These are phyloP conservation scores for Bacillus rossius DNA, from an alignment of 1,140 invertebrate species.

Conservation along the genomic window DNA sequence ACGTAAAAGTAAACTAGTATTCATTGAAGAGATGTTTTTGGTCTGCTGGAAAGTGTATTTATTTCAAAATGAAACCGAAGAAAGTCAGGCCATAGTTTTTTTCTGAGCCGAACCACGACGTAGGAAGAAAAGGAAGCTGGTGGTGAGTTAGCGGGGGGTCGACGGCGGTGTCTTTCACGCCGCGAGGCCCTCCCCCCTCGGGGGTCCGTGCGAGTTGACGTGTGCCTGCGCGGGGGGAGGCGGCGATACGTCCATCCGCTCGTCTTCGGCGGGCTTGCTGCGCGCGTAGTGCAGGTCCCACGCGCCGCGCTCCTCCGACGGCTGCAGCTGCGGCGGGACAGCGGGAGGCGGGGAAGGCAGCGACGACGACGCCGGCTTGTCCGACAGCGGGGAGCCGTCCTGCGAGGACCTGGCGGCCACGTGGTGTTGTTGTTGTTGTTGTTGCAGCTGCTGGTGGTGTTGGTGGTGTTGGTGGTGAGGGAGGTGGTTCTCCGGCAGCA, in stretches of 20 bases:
- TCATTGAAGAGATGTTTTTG: too few species aligned
- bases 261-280: constrained; percentile 12
- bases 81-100: too few species aligned
- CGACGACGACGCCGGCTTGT: constrained; percentile 11
- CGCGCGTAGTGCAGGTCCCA: constrained; percentile 33
- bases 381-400: constrained; percentile 12
- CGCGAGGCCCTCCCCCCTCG: constrained; percentile 46
- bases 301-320: constrained; percentile 11
- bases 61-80: too few species aligned
- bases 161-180: constrained; percentile 29
- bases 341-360: constrained; percentile 3
- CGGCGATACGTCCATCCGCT: constrained; percentile 37
- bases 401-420: constrained; percentile 10
- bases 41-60: too few species aligned
- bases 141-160: too few species aligned
- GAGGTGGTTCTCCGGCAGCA: background rate
- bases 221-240: constrained; percentile 31
- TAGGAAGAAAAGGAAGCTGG: too few species aligned
- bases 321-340: background rate
- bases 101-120: too few species aligned
- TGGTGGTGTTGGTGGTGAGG: too few species aligned
- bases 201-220: constrained; percentile 31
- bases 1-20: too few species aligned
- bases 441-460: too few species aligned
- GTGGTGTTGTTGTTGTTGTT: too few species aligned